Evolutionary conservation across 2,797 vertebrate genomes (phyloP).

Genomic region (Urophycis tenuis): DNA sequence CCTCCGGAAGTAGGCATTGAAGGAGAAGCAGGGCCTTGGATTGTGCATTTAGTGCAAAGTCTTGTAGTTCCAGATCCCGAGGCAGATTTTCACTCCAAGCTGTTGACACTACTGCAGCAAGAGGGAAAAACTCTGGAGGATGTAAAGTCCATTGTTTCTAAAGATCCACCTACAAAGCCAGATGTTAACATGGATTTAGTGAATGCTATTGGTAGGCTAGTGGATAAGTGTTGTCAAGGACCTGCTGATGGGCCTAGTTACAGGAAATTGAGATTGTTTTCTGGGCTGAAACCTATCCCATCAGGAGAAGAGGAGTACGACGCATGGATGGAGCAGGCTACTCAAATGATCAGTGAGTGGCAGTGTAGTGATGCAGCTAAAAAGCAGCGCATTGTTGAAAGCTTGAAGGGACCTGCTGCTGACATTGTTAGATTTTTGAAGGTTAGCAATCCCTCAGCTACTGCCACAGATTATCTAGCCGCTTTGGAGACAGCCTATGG

Average conservation of each 20-base stretch:
- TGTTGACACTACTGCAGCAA: conserved; percentile 3
- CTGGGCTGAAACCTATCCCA: conserved; percentile 5
- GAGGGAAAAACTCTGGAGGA: conserved; percentile 10
- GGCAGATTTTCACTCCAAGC: conserved; percentile 2
- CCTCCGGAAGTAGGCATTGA: neutral
- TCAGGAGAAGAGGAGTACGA: conserved; percentile 28
- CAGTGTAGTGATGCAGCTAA: conserved; percentile 11
- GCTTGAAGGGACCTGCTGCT: conserved; percentile 21
- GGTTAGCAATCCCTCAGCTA: conserved; percentile 16
- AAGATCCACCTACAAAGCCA: neutral
- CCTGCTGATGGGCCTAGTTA: conserved; percentile 9
- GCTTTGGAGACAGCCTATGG: conserved; percentile 26
- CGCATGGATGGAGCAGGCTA: conserved; percentile 15
- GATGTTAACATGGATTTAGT: conserved; percentile 10
- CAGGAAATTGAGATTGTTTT: conserved; percentile 13
- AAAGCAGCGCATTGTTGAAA: conserved; percentile 21
- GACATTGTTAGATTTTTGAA: conserved; percentile 27
- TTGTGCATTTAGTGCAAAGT: conserved; percentile 1
- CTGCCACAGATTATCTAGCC: conserved; percentile 16
- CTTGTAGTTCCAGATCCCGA: neutral
- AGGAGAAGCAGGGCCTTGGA: conserved; percentile 8
- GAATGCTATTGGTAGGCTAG: conserved; percentile 10
- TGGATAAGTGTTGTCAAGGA: conserved; percentile 11
- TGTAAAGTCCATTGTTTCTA: neutral
- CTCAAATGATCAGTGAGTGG: conserved; percentile 20